Percentiles rank a stretch among this genome's conserved stretches.
These are phyloP conservation scores for Sisor rabdophorus DNA, from an alignment of 2,113 vertebrate genomes.

Conservation along the genomic window DNA sequence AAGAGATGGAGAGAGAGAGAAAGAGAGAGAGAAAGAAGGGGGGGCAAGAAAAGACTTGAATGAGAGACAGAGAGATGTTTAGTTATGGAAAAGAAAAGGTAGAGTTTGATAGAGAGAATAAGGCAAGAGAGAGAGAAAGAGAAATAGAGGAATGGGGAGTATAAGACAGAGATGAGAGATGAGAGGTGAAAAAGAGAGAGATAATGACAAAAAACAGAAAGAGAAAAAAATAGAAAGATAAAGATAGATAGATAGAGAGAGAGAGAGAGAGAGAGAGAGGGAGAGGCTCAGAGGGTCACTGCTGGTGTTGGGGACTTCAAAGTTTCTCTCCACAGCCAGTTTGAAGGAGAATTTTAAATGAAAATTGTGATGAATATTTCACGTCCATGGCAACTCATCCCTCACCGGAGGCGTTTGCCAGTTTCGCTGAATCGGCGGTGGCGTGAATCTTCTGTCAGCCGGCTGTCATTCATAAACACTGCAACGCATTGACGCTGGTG, in stretches of 20 bases:
- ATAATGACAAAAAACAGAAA: neutral
- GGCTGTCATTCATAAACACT: no score
- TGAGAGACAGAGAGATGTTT: no score
- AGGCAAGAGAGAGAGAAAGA: no score
- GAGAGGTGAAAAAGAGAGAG: no score
- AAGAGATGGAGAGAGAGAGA: no score
- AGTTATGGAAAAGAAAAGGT: no score
- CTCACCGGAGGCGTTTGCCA: conserved; percentile 58
- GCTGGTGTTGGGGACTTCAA: conserved; percentile 62
- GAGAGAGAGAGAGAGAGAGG: conserved; percentile 1
- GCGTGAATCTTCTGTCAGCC: conserved; percentile 27
- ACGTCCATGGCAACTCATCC: conserved; percentile 65
- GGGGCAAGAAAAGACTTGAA: no score
- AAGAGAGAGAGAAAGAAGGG: no score
- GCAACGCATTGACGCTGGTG: no score
- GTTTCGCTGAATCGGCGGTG: conserved; percentile 46
- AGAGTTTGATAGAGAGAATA: no score
- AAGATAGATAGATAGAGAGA: conserved; percentile 1
- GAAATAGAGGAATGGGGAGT: no score
- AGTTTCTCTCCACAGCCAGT: conserved; percentile 59
- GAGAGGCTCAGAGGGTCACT: conserved; percentile 57
- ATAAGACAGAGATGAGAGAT: no score
- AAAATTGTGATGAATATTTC: conserved; percentile 72
- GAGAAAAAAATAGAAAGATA: neutral
- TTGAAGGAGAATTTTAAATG: conserved; percentile 76